Percentiles rank a stretch among this genome's conserved stretches.
These are phyloP conservation scores for Burhinus oedicnemus DNA, from an alignment of 2,113 vertebrate genomes.

Conservation along the genomic window DNA sequence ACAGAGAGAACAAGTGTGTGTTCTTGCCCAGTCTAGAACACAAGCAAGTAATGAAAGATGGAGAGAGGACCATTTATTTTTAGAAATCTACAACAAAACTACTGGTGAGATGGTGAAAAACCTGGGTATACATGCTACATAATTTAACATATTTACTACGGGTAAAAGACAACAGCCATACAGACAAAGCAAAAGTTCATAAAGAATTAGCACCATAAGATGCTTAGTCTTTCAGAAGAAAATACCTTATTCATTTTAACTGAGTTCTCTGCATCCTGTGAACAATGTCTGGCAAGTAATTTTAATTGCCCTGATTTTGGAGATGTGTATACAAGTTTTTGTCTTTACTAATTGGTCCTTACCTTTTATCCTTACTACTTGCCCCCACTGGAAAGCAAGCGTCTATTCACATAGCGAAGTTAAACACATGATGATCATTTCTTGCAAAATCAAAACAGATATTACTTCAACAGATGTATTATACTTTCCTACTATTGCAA, in stretches of 20 bases:
- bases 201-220: neutral
- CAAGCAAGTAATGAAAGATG: neutral
- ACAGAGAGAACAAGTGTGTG: neutral
- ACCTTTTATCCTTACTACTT: neutral
- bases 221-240: neutral
- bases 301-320: neutral
- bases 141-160: neutral
- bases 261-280: neutral
- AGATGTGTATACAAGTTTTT: neutral
- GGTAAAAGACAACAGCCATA: neutral
- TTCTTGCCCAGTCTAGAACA: neutral
- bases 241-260: neutral
- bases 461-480: neutral
- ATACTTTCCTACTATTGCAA: neutral
- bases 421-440: neutral
- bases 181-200: neutral
- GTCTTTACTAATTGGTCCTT: neutral
- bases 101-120: neutral
- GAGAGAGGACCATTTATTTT: neutral
- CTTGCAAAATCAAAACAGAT: neutral
- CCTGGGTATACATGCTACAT: rapidly evolving
- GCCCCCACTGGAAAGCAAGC: neutral
- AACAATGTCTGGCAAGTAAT: neutral
- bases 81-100: neutral
- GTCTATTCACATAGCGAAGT: neutral